Percentiles rank a stretch among this genome's conserved stretches.
Conservation (phyloP, 2,113 vertebrate species). For the Monopterus albus region DNA sequence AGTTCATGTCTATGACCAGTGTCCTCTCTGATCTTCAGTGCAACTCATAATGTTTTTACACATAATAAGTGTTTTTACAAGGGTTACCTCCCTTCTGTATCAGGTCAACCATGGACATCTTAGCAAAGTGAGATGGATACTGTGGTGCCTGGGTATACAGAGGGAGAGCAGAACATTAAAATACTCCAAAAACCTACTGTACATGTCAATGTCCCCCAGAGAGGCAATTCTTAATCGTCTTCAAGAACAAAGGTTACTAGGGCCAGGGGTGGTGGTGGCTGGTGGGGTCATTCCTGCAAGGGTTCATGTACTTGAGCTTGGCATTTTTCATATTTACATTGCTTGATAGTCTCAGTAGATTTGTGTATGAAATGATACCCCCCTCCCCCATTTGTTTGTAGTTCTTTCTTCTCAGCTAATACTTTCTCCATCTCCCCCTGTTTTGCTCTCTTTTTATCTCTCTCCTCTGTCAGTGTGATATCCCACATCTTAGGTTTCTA, state of each 20-base stretch:
- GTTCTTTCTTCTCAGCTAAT: slow-evolving; percentile 61
- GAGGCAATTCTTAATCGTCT: slow-evolving; percentile 39
- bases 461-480: slow-evolving; percentile 25
- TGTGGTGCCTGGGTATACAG: slow-evolving; percentile 37
- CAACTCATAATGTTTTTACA: too few species aligned
- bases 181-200: slow-evolving; percentile 28
- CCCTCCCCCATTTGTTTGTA: slow-evolving; percentile 62
- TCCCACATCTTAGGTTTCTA: slow-evolving; percentile 15
- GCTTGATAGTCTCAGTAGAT: slow-evolving; percentile 64
- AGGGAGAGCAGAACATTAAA: slow-evolving; percentile 67
- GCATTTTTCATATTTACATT: slow-evolving; percentile 77
- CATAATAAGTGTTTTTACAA: slow-evolving; percentile 21
- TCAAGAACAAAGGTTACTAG: slow-evolving; percentile 62
- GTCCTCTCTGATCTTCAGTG: slow-evolving; percentile 9
- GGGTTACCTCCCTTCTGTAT: slow-evolving; percentile 9
- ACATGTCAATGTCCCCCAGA: slow-evolving; percentile 45
- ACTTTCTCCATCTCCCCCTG: slow-evolving; percentile 5
- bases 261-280: too few species aligned
- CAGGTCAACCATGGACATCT: background rate
- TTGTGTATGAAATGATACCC: slow-evolving; percentile 68
- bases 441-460: slow-evolving; percentile 30
- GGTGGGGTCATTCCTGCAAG: slow-evolving; percentile 40
- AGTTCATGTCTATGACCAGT: background rate
- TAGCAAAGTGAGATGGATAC: slow-evolving; percentile 46
- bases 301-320: slow-evolving; percentile 70